Evolutionary conservation across 2,113 vertebrate species (phyloP).

Genomic region (Pongo pygmaeus): DNA sequence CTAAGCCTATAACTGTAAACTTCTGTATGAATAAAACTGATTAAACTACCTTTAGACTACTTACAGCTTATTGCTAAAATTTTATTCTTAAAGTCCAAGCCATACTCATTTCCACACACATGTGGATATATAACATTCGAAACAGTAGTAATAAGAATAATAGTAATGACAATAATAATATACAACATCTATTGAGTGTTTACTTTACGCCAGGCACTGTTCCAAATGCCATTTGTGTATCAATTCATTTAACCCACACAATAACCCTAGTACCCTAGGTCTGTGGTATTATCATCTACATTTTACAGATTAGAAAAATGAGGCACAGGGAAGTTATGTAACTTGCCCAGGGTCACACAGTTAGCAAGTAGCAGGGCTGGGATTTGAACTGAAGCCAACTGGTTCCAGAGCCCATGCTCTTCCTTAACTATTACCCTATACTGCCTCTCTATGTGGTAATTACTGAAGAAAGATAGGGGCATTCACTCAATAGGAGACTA

Average conservation of each 20-base stretch:
- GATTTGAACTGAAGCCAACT: neutral
- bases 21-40: conserved; percentile 22
- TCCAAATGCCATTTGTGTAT: neutral
- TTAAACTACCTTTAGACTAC: conserved; percentile 13
- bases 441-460: neutral
- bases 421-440: neutral
- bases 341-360: neutral
- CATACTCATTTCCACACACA: neutral
- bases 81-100: neutral
- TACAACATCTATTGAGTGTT: neutral
- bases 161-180: neutral
- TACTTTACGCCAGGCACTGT: neutral
- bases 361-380: conserved; percentile 23
- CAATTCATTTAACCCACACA: conserved; percentile 7
- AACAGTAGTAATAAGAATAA: neutral
- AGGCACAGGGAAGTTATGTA: neutral
- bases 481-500: neutral
- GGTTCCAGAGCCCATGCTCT: neutral
- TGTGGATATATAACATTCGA: neutral
- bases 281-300: neutral
- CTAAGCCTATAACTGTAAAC: neutral
- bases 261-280: neutral
- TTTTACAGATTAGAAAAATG: conserved; percentile 29
- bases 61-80: neutral
- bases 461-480: neutral